These are phyloP conservation scores for Phytoseiulus persimilis DNA, from an alignment of 2,888 invertebrate genomes.

Conservation along the genomic window DNA sequence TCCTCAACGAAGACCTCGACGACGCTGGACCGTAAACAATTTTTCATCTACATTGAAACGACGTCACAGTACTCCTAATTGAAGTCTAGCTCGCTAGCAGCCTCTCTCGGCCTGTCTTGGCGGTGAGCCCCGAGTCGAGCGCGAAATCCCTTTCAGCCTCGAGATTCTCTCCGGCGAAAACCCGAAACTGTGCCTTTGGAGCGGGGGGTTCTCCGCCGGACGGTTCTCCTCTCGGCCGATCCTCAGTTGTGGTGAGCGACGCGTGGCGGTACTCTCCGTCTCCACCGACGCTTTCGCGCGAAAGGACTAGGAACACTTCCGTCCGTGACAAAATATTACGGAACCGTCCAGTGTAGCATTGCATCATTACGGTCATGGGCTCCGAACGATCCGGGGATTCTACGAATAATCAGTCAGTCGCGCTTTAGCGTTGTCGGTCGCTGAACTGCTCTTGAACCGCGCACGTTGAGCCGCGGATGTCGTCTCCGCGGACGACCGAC, in stretches of 20 bases:
- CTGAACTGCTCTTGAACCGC: not conserved
- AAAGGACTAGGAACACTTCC: not conserved
- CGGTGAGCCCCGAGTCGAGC: not conserved
- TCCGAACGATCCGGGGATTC: not conserved
- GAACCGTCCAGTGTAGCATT: not conserved
- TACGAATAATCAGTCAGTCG: not conserved
- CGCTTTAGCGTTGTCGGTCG: not conserved
- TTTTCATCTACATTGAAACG: constrained; percentile 39
- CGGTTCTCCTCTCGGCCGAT: too few species aligned
- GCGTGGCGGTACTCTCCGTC: not conserved
- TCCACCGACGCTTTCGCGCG: not conserved
- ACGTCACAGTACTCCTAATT: constrained; percentile 1
- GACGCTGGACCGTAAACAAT: constrained; percentile 28
- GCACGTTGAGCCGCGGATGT: not conserved
- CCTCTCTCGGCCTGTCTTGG: not conserved
- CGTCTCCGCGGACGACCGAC: not conserved
- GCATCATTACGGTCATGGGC: not conserved
- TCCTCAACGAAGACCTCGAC: not conserved
- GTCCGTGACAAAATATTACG: not conserved
- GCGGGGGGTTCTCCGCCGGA: too few species aligned
- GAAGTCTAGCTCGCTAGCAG: not conserved
- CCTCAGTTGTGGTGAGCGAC: not conserved
- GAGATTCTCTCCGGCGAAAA: not conserved
- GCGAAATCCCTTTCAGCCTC: not conserved
- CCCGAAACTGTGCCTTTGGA: too few species aligned